phyloP scores from a whole-genome alignment of 2,113 vertebrate species.

The Ptyas mucosa region DNA sequence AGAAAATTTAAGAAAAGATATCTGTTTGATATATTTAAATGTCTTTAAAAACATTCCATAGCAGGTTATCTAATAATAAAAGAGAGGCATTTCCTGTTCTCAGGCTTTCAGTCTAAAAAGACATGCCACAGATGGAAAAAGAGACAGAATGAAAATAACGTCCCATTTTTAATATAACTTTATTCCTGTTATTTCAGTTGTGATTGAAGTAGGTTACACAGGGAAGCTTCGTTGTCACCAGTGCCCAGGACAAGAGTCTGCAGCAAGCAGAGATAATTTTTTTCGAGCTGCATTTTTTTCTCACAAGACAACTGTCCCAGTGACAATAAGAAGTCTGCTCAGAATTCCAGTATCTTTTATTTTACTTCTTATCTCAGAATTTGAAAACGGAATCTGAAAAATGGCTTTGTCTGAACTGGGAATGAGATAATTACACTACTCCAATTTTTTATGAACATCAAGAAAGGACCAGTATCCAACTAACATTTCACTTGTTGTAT shows the following conservation, averaged over 20 bases:
- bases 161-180: background rate
- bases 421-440: background rate
- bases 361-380: background rate
- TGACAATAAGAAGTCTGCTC: background rate
- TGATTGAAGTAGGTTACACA: background rate
- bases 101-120: background rate
- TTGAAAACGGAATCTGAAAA: rapidly evolving
- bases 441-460: background rate
- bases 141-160: background rate
- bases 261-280: background rate
- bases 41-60: background rate
- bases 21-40: background rate
- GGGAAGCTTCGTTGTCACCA: background rate
- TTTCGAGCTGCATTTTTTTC: background rate
- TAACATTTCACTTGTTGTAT: background rate
- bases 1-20: too few relatives aligned
- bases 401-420: background rate
- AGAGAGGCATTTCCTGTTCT: background rate
- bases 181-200: background rate
- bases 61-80: background rate
- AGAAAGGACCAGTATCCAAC: background rate
- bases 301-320: background rate
- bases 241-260: background rate
- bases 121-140: background rate
- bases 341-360: background rate